A percentile compares a stretch with the other conserved stretches of the same genome.
These are phyloP conservation scores for Terebella lapidaria DNA, from an alignment of 2,888 invertebrate species.

Conservation along the genomic window DNA sequence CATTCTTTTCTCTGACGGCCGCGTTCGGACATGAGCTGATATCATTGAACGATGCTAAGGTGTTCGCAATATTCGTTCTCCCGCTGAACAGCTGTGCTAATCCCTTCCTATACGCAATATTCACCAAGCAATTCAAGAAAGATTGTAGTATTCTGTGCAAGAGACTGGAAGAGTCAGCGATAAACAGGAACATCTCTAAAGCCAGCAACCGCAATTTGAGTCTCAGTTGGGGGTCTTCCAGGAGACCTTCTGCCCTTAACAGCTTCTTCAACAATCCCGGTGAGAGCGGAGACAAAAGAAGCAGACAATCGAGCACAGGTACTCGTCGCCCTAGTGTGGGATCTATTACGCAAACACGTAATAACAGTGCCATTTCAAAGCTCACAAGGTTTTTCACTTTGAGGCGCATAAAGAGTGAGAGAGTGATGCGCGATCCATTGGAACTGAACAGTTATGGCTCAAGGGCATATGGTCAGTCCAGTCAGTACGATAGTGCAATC, in stretches of 20 bases:
- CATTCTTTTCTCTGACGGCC: slow-evolving; percentile 89
- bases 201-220: slow-evolving; percentile 27
- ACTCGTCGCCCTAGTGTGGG: neutral
- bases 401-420: neutral
- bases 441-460: neutral
- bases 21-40: slow-evolving; percentile 85
- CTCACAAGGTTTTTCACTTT: neutral
- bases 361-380: neutral
- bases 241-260: slow-evolving; percentile 14
- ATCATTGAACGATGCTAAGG: slow-evolving; percentile 88
- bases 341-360: neutral
- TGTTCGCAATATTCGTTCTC: slow-evolving; percentile 90
- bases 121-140: slow-evolving; percentile 96
- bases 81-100: slow-evolving; percentile 96
- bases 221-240: slow-evolving; percentile 19
- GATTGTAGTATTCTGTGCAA: slow-evolving; percentile 94
- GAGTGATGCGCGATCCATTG: neutral
- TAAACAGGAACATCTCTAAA: slow-evolving; percentile 37
- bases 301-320: neutral
- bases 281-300: neutral
- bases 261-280: slow-evolving; percentile 15
- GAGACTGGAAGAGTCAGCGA: slow-evolving; percentile 73
- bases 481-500: neutral
- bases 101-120: slow-evolving; percentile 94
- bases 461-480: neutral